Base-by-base conservation (phyloP, 2,888 invertebrate species). In the Zygogramma bicolorata region DNA sequence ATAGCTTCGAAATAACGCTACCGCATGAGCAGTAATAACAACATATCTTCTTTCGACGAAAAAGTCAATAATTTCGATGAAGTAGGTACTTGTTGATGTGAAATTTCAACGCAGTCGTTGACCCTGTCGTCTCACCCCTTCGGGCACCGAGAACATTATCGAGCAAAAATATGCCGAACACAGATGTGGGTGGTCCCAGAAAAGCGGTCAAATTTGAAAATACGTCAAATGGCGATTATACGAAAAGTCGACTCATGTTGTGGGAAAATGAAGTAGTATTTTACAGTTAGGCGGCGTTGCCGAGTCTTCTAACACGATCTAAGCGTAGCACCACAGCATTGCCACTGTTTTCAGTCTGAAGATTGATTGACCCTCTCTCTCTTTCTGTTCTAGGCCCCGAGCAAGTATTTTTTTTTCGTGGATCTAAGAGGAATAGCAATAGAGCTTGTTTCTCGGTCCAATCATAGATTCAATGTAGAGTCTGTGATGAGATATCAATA, bases 191-290 rank as follows among this genome's bases (percentile, higher is more conserved):
- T 62, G 62, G 62, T 62, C 62, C 18, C 27, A 22, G 46, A 15
- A 42, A 29, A 62, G 27, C 62, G 27, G 29, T 27, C 62, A 62
- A 62, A 62, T 62, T 15, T 27, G 62, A 62, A 62, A 62, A 62
- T 62, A 62, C 62, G 25, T 62, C 62, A 62, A 61, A 62, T 62
- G 29, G 27, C 29, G 62, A 62, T 62, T 42, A 62, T 62, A 42
- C 42, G 40, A 62, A 62, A 42, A 62, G 42, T 42, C 42, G 15
- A n/a, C 10, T n/a, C 40, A 10, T 62, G 61, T 61, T 61, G 62
- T 62, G 62, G 62, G 62, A 62, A 62, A 62, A 40, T 62, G 62
- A 27, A 46, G 62, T 62, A 62, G 62, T 62, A 46, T 3, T 60
- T 18, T 18, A 18, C 22, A 27, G 15, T 29, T 10, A 42, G 15